Base-by-base conservation (phyloP, 2,113 vertebrate species). In the Pseudorasbora parva region DNA sequence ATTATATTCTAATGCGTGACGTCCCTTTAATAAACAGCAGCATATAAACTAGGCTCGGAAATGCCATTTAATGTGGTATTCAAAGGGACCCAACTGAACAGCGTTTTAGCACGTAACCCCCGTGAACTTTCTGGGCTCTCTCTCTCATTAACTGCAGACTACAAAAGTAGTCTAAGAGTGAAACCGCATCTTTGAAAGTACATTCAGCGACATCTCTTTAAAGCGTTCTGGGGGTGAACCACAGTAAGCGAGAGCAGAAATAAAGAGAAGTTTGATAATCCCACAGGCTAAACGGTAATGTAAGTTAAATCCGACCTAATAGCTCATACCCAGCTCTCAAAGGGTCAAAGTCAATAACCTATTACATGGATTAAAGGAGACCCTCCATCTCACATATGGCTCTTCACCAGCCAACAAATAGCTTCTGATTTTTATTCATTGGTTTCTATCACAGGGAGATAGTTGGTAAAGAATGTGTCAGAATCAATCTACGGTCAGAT, bases 351-450 rank as follows among this genome's bases (percentile, higher is more conserved):
- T 94, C 91, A 95, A 91, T 94, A 95, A 92, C 72, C 87, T 91
- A 91, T 92, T 94, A 93, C 78, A 90, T 88, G 89, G 84, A 91
- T 90, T 92, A 91, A 93, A 95, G 88, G 45, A 84, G 78, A 87
- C 88, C 83, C 43, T 87, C 88, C 81, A 88, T 89, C 77, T 79
- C 89, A 76, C 85, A 83, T 86, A 88, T 86, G 78, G 57, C 86
- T 89, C 92, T 91, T 85, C 86, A 82, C 51, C 81, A 91, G 89
- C 84, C 81, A 91, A 89, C 83, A 94, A 94, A 94, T 89, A 91
- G 89, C 84, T 93, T 93, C 89, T 94, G 93, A 93, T 95, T 95
- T 95, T 94, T 95, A 95, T 95, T 95, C 93, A 94, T 93, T 89
- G 88, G 82, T 93, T 94, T 95, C 89, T 92, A 91, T 93, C 90